Conservation (phyloP, 2,113 vertebrate species). For the Aphyosemion australe region DNA sequence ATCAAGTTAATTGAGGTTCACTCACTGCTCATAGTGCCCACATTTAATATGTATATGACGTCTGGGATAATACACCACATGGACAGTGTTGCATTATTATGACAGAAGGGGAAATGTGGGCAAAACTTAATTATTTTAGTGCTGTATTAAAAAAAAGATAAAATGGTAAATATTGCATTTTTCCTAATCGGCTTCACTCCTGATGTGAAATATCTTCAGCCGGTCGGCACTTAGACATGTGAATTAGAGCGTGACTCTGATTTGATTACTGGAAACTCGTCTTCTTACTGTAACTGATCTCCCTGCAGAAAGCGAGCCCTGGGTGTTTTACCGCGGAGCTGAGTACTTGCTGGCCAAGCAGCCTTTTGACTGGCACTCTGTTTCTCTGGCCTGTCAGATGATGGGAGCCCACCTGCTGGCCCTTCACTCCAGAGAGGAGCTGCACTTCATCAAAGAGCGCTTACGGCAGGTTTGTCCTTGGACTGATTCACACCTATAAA, state of each 20-base stretch:
- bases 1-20: no score
- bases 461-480: slow-evolving; percentile 80
- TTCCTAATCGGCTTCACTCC: no score
- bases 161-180: no score
- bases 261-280: neutral
- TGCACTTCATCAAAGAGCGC: slow-evolving; percentile 86
- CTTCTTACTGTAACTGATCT: neutral
- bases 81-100: no score
- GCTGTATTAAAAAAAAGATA: no score
- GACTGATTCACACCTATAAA: no score
- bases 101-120: no score
- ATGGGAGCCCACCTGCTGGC: slow-evolving; percentile 82
- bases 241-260: neutral
- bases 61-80: no score
- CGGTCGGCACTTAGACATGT: neutral
- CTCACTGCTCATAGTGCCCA: no score
- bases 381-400: slow-evolving; percentile 87
- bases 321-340: slow-evolving; percentile 88
- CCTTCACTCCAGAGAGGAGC: slow-evolving; percentile 86
- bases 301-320: slow-evolving; percentile 83
- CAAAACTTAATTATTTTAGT: no score
- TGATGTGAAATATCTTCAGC: neutral
- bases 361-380: slow-evolving; percentile 79
- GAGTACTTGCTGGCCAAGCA: slow-evolving; percentile 85
- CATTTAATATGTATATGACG: no score